Conservation (phyloP, 2,797 vertebrate genomes). For the Semaprochilodus insignis region DNA sequence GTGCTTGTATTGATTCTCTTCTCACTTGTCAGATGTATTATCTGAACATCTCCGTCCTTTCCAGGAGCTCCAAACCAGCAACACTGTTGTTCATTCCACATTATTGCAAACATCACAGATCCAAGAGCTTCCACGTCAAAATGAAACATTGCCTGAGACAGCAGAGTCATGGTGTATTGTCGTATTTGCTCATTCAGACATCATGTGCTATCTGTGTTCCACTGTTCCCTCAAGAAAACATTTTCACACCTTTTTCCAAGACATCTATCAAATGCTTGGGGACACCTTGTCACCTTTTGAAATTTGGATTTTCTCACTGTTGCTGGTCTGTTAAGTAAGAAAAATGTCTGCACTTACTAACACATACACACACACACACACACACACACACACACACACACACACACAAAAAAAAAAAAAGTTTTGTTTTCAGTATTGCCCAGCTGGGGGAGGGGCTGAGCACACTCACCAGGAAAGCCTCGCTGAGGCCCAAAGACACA, state of each 20-base stretch:
- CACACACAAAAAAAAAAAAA: too few species aligned
- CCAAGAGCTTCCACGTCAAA: not conserved
- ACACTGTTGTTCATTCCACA: not conserved
- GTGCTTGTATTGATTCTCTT: not conserved
- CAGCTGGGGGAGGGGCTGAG: too few species aligned
- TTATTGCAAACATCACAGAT: not conserved
- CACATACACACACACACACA: too few species aligned
- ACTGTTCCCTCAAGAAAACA: not conserved
- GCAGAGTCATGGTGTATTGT: too few species aligned
- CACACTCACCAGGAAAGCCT: too few species aligned
- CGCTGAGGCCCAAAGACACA: too few species aligned
- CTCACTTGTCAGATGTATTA: not conserved
- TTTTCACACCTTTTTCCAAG: too few species aligned
- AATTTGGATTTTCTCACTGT: not conserved
- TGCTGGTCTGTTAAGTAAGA: not conserved
- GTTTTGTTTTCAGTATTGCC: too few species aligned
- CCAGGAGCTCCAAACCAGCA: not conserved
- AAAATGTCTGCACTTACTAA: not conserved
- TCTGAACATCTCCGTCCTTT: not conserved
- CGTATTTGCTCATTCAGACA: not conserved
- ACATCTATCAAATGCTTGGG: too few species aligned
- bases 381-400: too few species aligned
- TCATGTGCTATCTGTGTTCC: not conserved
- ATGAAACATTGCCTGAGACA: not conserved
- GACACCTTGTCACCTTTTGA: not conserved